Percentiles rank a stretch among this genome's conserved stretches.
Conservation (phyloP, 2,113 vertebrate species). For the Xiphophorus hellerii region DNA sequence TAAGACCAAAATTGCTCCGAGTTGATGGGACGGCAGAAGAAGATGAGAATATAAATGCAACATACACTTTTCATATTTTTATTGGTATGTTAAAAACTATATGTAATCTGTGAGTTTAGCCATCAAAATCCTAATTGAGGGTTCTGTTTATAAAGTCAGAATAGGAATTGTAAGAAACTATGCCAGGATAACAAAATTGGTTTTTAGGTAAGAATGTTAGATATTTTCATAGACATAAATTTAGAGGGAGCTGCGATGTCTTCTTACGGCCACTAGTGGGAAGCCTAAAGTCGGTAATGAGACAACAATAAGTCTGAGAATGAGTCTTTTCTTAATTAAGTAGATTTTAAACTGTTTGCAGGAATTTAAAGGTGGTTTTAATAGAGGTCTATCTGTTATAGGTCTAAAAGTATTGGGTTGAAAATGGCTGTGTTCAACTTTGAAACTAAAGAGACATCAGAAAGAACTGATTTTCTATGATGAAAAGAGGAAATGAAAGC, state of each 20-base stretch:
- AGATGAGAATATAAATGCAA: no score
- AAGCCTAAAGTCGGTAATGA: constrained; percentile 30
- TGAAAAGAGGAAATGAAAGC: no score
- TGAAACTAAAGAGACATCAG: no score
- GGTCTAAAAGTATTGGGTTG: neutral
- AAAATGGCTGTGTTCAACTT: neutral
- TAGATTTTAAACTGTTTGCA: neutral
- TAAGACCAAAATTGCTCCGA: no score
- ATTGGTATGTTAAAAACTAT: no score
- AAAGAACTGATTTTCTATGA: no score
- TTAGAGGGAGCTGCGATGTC: constrained; percentile 23
- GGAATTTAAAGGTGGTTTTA: neutral
- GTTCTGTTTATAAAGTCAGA: neutral
- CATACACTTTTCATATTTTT: no score
- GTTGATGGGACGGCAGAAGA: no score
- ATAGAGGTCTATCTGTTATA: no score
- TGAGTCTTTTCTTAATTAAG: neutral
- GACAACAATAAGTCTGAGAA: neutral
- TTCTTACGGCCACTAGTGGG: constrained; percentile 51
- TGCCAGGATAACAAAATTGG: neutral
- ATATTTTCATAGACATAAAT: neutral
- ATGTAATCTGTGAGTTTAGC: no score
- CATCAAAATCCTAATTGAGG: no score
- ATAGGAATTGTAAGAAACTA: neutral
- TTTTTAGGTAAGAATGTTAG: no score